phyloP scores from a whole-genome alignment of 2,888 invertebrate genomes.

The Baronia brevicornis region DNA sequence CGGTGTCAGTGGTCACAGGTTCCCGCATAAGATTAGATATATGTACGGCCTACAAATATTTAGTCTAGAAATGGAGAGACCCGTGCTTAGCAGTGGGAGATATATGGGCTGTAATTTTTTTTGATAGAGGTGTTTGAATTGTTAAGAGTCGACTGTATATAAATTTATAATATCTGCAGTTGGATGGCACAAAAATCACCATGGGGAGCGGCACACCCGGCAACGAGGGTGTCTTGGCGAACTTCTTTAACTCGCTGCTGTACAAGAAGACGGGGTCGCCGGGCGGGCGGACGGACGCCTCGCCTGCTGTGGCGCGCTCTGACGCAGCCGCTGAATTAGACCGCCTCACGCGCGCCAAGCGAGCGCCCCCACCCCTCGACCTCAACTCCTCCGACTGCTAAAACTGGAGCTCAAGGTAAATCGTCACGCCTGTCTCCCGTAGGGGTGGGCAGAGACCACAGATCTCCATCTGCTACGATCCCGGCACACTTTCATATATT shows the following conservation, averaged over 20 bases:
- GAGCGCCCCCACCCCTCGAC: slow-evolving; percentile 80
- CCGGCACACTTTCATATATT: no score
- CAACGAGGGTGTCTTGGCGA: slow-evolving; percentile 87
- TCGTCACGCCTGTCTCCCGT: background rate
- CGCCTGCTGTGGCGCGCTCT: slow-evolving; percentile 82
- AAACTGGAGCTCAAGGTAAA: slow-evolving; percentile 25
- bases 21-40: no score
- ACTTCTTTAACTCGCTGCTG: slow-evolving; percentile 97
- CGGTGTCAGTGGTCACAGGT: no score
- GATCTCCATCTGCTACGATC: no score
- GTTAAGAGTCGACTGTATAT: no score
- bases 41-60: no score
- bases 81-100: no score
- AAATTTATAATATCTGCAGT: slow-evolving; percentile 44
- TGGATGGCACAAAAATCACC: slow-evolving; percentile 84
- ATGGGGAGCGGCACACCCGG: slow-evolving; percentile 82
- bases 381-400: slow-evolving; percentile 70
- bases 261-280: slow-evolving; percentile 92
- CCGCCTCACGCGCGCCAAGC: slow-evolving; percentile 85
- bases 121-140: no score
- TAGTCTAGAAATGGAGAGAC: no score
- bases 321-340: slow-evolving; percentile 96
- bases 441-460: no score
- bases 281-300: slow-evolving; percentile 58
- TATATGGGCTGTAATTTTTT: no score